phyloP scores from a whole-genome alignment of 2,888 invertebrate genomes.

The Dicyrtomina minuta region DNA sequence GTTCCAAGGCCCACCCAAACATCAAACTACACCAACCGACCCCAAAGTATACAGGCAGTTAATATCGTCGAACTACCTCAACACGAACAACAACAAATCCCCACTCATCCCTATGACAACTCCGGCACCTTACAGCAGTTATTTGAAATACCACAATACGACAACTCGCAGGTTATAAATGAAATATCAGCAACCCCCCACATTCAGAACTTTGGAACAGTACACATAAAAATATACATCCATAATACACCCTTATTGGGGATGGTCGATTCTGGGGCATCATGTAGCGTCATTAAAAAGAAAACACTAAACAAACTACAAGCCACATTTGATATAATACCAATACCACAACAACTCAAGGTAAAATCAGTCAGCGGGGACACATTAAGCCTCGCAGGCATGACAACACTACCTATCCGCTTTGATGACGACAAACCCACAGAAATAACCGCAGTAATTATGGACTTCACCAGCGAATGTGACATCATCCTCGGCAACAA shows the following conservation, averaged over 20 bases:
- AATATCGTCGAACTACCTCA: too few species aligned
- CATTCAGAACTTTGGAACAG: not conserved
- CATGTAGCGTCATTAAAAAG: not conserved
- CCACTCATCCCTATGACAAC: too few species aligned
- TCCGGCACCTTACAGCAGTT: too few species aligned
- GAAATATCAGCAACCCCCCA: too few species aligned
- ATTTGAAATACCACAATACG: too few species aligned
- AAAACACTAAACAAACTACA: not conserved
- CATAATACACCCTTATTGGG: not conserved
- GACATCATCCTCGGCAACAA: too few species aligned
- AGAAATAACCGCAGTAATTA: not conserved
- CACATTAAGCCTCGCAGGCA: not conserved
- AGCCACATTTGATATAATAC: too few species aligned
- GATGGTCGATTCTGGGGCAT: not conserved
- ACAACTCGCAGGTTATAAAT: too few species aligned
- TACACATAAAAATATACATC: not conserved
- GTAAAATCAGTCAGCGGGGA: not conserved
- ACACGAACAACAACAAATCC: too few species aligned
- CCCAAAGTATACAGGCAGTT: too few species aligned
- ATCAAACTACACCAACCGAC: too few species aligned
- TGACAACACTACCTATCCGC: not conserved
- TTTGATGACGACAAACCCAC: not conserved
- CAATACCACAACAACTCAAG: not conserved
- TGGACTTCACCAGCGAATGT: not conserved
- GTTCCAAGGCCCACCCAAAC: too few species aligned